Evolutionary conservation across 2,113 vertebrate species (phyloP).

Genomic region (Lophotis ruficrista): DNA sequence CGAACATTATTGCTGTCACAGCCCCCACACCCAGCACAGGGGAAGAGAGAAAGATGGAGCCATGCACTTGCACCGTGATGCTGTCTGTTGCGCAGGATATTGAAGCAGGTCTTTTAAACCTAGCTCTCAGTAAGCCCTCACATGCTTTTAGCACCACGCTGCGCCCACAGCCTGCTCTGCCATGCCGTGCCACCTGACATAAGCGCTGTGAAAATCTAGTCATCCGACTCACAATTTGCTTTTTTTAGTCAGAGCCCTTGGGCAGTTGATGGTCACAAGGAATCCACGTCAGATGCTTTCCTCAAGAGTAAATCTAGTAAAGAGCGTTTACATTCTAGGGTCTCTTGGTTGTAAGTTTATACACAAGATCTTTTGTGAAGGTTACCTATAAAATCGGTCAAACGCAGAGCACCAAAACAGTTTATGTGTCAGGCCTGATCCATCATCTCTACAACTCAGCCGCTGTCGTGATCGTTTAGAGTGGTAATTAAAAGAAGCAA

Average conservation of each 20-base stretch:
- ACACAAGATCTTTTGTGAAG: not conserved
- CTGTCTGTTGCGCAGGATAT: accelerated
- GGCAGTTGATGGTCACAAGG: not conserved
- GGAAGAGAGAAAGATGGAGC: not conserved
- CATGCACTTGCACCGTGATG: not conserved
- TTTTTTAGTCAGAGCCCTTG: not conserved
- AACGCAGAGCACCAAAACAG: not conserved
- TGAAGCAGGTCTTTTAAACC: not conserved
- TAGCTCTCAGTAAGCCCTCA: not conserved
- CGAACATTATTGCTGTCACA: not conserved
- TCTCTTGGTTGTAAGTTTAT: not conserved
- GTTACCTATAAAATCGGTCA: not conserved
- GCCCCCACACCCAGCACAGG: not conserved
- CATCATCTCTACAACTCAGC: not conserved
- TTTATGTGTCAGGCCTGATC: not conserved
- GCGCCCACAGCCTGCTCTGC: not conserved
- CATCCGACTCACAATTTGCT: not conserved
- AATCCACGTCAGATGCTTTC: not conserved
- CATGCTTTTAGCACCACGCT: not conserved
- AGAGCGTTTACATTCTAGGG: not conserved
- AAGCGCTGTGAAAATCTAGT: not conserved
- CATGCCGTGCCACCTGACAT: accelerated
- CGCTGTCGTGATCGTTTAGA: not conserved
- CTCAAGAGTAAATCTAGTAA: not conserved
- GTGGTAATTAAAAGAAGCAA: not conserved